Base-by-base conservation (phyloP, 2,888 invertebrate species). In the Eurytoma californica region DNA sequence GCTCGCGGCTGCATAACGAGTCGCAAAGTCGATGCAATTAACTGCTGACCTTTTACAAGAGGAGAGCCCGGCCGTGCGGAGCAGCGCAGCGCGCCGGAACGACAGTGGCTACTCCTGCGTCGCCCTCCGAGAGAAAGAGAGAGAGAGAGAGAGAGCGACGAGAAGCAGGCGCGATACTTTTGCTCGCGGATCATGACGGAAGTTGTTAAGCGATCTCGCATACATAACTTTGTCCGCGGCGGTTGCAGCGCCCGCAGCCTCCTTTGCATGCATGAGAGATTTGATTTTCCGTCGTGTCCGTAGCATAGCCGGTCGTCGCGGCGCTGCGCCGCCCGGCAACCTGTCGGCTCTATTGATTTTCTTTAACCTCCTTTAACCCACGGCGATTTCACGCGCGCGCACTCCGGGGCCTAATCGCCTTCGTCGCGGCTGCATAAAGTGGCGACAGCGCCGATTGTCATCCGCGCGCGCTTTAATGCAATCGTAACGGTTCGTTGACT, bases 1-100 rank as follows among this genome's bases (percentile, higher is more conserved):
- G 78, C 72, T 67, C 51, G 39, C 39, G 57, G 76, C 53, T 39
- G 58, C 57, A 57, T 76, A 65, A 82, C 81, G 69, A 72, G 70
- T 74, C 74, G 57, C 73, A 20, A 66, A 63, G 55, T 65, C 75
- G 49, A 79, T 73, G 84, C 83, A 85, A 86, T 86, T 86, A 86
- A 86, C 84, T 82, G 83, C 78, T 85, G 85, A 86, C 84, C 85
- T 84, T 85, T 86, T 79, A 85, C 84, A 82, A 83, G 61, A 16
- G 30, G 18, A n/a, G n/a, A n/a, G n/a, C 39, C 39, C 12, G 20
- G 39, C 53, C 30, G 68, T 9, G 12, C 18, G 13, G 49, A 47
- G 63, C 16, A 16, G 66, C 47, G 28, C 24, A 61, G 63, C 53
- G 63, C 53, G 28, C 30, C 63, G 18, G 39, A 24, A 3, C 28